Evolutionary conservation across 2,888 invertebrate species (phyloP).

Genomic region (Salpingus planirostris): DNA sequence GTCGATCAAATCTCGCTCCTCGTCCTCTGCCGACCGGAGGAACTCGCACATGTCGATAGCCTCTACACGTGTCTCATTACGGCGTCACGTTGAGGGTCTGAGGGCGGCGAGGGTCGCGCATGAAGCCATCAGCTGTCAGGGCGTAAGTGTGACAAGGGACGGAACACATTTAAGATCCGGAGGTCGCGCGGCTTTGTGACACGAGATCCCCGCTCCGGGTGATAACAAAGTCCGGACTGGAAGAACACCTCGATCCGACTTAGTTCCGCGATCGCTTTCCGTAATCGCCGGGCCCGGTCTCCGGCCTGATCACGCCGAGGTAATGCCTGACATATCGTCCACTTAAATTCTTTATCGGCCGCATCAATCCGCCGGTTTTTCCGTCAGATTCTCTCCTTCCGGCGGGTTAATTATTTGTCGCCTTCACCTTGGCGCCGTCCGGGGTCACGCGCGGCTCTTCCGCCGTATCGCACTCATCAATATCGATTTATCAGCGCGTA

Average conservation of each 20-base stretch:
- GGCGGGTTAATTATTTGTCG: no score
- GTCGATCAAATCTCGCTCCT: not conserved
- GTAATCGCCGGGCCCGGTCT: constrained; percentile 17
- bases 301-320: constrained; percentile 18
- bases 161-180: constrained; percentile 12
- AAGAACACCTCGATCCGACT: constrained; percentile 14
- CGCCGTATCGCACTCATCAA: no score
- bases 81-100: constrained; percentile 8
- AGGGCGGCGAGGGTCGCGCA: constrained; percentile 6
- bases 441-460: no score
- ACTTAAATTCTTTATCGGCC: constrained; percentile 22
- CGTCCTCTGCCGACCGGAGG: not conserved
- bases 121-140: constrained; percentile 13
- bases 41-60: constrained; percentile 6
- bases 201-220: constrained; percentile 10
- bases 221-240: constrained; percentile 17
- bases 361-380: constrained; percentile 20
- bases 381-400: no score
- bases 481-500: no score
- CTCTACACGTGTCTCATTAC: constrained; percentile 11
- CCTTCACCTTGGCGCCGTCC: no score
- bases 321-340: constrained; percentile 23
- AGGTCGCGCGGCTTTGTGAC: constrained; percentile 16
- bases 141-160: constrained; percentile 14
- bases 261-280: constrained; percentile 14